Conservation (phyloP, 2,888 invertebrate species). For the Zele albiditarsus region DNA sequence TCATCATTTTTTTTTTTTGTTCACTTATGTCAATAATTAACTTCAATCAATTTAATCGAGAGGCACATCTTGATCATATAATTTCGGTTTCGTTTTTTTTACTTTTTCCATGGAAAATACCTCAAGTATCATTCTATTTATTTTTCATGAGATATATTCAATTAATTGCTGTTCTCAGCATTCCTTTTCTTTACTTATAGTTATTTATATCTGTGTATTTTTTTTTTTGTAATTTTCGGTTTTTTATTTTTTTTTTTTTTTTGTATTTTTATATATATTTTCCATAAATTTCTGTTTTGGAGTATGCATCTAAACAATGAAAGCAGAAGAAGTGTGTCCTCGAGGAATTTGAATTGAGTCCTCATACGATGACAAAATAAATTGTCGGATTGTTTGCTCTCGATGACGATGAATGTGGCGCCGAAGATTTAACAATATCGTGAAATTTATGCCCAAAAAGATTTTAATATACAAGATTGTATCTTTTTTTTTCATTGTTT, state of each 20-base stretch:
- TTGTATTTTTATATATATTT: constrained; percentile 33
- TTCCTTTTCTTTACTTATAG: constrained; percentile 29
- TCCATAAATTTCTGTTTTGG: constrained; percentile 52
- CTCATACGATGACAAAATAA: constrained; percentile 54
- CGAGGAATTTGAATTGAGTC: constrained; percentile 56
- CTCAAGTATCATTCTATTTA: constrained; percentile 24
- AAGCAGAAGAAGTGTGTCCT: constrained; percentile 66
- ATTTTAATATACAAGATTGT: not conserved
- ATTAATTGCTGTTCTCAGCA: constrained; percentile 31
- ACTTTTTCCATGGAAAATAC: not conserved
- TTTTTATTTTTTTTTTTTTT: constrained; percentile 40
- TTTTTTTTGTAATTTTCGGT: constrained; percentile 41
- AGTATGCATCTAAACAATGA: constrained; percentile 70
- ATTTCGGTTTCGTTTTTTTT: not conserved
- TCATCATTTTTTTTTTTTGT: constrained; percentile 3
- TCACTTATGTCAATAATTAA: not conserved
- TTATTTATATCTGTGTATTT: constrained; percentile 45
- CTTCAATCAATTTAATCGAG: not conserved
- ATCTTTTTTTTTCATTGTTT: not conserved
- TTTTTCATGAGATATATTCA: constrained; percentile 10
- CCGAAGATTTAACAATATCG: constrained; percentile 14
- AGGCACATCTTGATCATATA: constrained; percentile 22
- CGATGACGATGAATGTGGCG: not conserved
- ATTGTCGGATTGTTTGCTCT: constrained; percentile 52
- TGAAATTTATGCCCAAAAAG: constrained; percentile 18